These are phyloP conservation scores for Myrmecobius fasciatus DNA, from an alignment of 2,113 vertebrate genomes.

Conservation along the genomic window DNA sequence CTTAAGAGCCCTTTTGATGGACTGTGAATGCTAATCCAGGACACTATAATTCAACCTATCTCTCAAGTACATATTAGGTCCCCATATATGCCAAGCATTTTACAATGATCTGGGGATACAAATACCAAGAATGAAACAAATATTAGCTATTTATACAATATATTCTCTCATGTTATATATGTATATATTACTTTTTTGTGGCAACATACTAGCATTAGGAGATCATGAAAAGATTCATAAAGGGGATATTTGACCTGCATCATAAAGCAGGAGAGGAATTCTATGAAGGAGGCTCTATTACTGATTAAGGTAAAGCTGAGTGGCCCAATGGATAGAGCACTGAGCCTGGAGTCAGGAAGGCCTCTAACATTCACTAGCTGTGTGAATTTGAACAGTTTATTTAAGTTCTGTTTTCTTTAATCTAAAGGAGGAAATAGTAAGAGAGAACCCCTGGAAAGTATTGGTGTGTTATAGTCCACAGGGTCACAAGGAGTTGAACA, in stretches of 20 bases:
- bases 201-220: background rate
- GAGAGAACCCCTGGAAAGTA: background rate
- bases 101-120: background rate
- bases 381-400: background rate
- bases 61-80: fast-evolving
- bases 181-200: background rate
- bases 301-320: background rate
- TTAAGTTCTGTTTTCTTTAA: background rate
- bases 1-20: background rate
- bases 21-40: too few relatives aligned
- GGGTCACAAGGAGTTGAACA: background rate
- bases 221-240: background rate
- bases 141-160: background rate
- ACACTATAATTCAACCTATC: fast-evolving
- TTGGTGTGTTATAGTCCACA: background rate
- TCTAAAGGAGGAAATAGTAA: background rate
- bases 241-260: background rate
- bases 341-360: background rate
- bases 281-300: background rate
- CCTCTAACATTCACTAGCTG: background rate
- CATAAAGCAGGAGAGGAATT: background rate
- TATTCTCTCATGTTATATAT: background rate
- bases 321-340: background rate
- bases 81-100: fast-evolving
- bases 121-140: background rate